These are phyloP conservation scores for Morus bassanus DNA, from an alignment of 2,797 vertebrate species.

Conservation along the genomic window DNA sequence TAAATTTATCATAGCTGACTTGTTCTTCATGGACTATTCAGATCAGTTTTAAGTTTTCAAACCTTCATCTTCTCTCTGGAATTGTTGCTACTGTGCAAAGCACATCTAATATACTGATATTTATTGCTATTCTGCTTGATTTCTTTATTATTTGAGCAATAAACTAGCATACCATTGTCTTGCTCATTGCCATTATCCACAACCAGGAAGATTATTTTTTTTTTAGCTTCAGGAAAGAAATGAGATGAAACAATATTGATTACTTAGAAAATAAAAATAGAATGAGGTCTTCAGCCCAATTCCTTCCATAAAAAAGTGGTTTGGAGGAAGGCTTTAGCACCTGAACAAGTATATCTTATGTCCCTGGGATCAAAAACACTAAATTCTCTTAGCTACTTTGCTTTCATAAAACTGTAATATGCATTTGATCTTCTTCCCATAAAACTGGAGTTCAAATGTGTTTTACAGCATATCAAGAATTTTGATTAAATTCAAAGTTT, in stretches of 20 bases:
- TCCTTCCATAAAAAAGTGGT: neutral
- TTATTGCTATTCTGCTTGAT: neutral
- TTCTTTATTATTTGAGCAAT: conserved; percentile 23
- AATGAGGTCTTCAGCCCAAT: neutral
- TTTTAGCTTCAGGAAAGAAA: conserved; percentile 13
- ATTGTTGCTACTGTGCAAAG: neutral
- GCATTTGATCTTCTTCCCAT: neutral
- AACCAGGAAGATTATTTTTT: neutral
- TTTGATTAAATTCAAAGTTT: neutral
- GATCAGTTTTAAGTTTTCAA: neutral
- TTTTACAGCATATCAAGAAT: neutral
- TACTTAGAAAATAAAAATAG: conserved; percentile 8
- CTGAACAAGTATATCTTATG: neutral
- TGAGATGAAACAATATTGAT: conserved; percentile 41
- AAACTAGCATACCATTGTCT: neutral
- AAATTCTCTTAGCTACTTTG: neutral
- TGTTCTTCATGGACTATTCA: neutral
- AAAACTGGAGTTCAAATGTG: neutral
- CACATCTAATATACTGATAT: neutral
- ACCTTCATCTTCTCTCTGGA: neutral
- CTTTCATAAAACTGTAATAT: conserved; percentile 3
- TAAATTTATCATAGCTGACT: neutral
- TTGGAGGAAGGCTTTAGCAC: neutral
- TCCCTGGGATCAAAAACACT: neutral
- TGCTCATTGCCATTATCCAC: neutral